Evolutionary conservation across 1,140 invertebrate species (phyloP), one percentile per base, ranked within the genome.

Genomic region (Parapsyche elsis): DNA sequence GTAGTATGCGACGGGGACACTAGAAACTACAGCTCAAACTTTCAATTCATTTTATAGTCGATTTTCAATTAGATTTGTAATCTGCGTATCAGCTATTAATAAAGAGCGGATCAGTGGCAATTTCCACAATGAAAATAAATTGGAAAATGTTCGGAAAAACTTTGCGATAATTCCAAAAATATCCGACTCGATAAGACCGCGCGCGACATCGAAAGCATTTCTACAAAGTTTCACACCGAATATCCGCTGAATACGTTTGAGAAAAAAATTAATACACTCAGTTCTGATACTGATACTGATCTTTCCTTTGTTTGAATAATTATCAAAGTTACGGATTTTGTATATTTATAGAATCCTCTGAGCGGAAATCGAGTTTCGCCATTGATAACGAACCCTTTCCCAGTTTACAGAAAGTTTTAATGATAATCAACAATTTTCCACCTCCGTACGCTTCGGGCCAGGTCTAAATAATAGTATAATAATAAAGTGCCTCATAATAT

Each of bases 391-490:
- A 61, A 67, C 64, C 64, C 64, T 24, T 64, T 24, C 64, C 64
- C 64, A 38, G 57, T 23, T 23, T n/a, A n/a, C 24, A 23, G 16
- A 57, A 75, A 75, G 46, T 75, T 75, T 57, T 75, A 57, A 75
- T 57, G 73, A 75, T 75, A 75, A 75, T 75, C 73, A 75, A 57
- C 49, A 75, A 75, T 75, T 73, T 75, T 75, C 73, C 49, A 75
- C 73, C 49, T 46, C 73, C 16, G 45, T 57, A 4, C 46, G 73
- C 24, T 75, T 30, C 24, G 46, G n/a, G 24, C 14, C 46, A 44
- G 73, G 24, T 67, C 24, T 67, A 23, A 67, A 67, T 67, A 67
- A 67, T 67, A 67, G 24, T 67, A 67, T 67, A 67, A 67, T 67
- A 67, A 67, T 30, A 67, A 67, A 26, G 24, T 44, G 71, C 71